Conservation (phyloP, 2,888 invertebrate genomes). For the Entomobrya proxima region DNA sequence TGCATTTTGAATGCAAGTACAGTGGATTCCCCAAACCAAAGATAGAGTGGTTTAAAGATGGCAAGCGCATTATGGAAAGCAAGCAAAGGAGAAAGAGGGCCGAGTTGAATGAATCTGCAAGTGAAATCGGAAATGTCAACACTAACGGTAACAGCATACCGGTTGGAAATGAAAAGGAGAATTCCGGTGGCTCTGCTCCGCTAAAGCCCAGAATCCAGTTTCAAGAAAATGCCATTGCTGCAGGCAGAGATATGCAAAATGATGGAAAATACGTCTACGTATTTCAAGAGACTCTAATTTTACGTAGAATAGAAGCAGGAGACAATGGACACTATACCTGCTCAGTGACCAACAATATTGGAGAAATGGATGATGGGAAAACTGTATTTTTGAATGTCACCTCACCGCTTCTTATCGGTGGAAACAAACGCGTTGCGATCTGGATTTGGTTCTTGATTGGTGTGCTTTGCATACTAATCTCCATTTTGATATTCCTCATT, state of each 20-base stretch:
- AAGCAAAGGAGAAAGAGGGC: background rate
- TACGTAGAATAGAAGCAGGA: background rate
- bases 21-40: conserved; percentile 33
- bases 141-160: background rate
- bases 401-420: too few relatives aligned
- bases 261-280: conserved; percentile 10
- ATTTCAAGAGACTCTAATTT: background rate
- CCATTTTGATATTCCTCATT: conserved; percentile 9
- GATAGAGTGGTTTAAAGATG: conserved; percentile 47
- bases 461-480: conserved; percentile 10
- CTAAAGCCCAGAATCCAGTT: background rate
- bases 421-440: conserved; percentile 5
- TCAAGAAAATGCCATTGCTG: background rate
- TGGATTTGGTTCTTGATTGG: conserved; percentile 55
- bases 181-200: too few relatives aligned
- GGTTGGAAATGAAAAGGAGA: too few relatives aligned
- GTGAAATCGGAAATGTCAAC: background rate
- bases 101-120: background rate
- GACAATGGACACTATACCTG: conserved; percentile 30
- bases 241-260: background rate
- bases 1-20: conserved; percentile 46
- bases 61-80: background rate
- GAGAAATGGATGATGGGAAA: background rate
- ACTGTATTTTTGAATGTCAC: conserved; percentile 18
- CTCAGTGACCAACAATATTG: background rate